These are phyloP conservation scores for Latheticus oryzae DNA, from an alignment of 2,888 invertebrate genomes.

Conservation along the genomic window DNA sequence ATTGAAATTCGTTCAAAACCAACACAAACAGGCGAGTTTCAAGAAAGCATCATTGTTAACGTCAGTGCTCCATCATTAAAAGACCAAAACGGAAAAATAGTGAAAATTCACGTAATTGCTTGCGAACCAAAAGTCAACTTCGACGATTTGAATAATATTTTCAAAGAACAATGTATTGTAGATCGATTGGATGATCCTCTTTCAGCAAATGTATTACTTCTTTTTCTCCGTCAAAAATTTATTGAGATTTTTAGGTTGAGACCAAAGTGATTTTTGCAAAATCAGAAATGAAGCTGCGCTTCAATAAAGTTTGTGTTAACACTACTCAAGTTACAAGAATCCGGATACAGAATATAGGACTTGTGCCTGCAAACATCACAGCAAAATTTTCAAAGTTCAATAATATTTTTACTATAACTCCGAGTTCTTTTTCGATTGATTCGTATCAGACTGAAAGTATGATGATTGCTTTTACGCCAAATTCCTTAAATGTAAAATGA, in stretches of 20 bases:
- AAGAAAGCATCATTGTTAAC: conserved; percentile 60
- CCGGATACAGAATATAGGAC: conserved; percentile 62
- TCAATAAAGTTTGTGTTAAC: conserved; percentile 62
- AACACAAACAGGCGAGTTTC: conserved; percentile 55
- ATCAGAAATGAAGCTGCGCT: conserved; percentile 61
- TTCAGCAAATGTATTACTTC: conserved; percentile 17
- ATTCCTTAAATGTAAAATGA: conserved; percentile 61
- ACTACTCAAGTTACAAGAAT: conserved; percentile 57
- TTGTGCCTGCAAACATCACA: conserved; percentile 57
- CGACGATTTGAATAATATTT: conserved; percentile 70
- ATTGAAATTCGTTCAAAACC: conserved; percentile 62
- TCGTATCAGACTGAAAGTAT: conserved; percentile 60
- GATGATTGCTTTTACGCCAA: conserved; percentile 63
- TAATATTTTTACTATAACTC: conserved; percentile 59
- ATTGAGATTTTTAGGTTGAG: conserved; percentile 53
- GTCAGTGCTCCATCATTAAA: conserved; percentile 65
- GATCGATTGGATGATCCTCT: conserved; percentile 65
- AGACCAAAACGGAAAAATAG: conserved; percentile 66
- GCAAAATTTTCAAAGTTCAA: conserved; percentile 48
- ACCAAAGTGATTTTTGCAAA: conserved; percentile 60
- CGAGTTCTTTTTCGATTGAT: conserved; percentile 57
- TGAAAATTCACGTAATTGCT: conserved; percentile 68
- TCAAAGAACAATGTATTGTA: conserved; percentile 71
- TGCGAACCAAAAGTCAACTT: conserved; percentile 71
- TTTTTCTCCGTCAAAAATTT: background rate